Evolutionary conservation across 2,797 vertebrate genomes (phyloP).

Genomic region (Muraenolepis orangiensis): DNA sequence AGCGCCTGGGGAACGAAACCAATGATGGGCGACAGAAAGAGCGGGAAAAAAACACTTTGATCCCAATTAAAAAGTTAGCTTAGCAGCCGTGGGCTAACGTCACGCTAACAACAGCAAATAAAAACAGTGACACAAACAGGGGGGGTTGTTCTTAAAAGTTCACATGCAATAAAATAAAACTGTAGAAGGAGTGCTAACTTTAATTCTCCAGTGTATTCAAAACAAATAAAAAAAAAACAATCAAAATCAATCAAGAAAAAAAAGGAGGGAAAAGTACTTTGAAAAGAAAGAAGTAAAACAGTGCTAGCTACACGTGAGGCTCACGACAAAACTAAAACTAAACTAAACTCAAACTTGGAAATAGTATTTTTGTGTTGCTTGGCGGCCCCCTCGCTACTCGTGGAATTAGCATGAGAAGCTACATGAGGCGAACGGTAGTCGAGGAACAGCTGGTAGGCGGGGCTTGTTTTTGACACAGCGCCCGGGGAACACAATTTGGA

Average conservation of each 20-base stretch:
- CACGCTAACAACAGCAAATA: constrained; percentile 57
- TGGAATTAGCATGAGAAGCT: constrained; percentile 18
- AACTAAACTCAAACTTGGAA: background rate
- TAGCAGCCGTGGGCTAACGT: constrained; percentile 9
- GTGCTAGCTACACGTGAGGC: constrained; percentile 53
- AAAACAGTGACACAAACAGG: constrained; percentile 17
- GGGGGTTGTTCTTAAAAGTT: constrained; percentile 31
- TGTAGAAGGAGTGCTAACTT: constrained; percentile 22
- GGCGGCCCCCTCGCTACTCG: background rate
- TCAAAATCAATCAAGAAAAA: constrained; percentile 5
- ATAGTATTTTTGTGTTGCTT: background rate
- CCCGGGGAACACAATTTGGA: background rate
- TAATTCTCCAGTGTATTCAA: constrained; percentile 55
- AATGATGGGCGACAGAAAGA: constrained; percentile 16
- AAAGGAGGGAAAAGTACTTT: constrained; percentile 28
- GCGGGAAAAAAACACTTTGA: background rate
- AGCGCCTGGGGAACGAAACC: constrained; percentile 50
- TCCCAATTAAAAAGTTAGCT: constrained; percentile 6
- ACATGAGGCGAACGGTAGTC: constrained; percentile 7
- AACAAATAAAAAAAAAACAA: constrained; percentile 8
- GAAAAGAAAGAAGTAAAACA: constrained; percentile 21
- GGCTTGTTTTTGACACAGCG: background rate
- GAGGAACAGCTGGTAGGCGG: background rate
- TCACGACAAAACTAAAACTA: constrained; percentile 45
- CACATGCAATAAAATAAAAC: constrained; percentile 27